Base-by-base conservation (phyloP, 1,140 invertebrate genomes). In the Nasonia longicornis region DNA sequence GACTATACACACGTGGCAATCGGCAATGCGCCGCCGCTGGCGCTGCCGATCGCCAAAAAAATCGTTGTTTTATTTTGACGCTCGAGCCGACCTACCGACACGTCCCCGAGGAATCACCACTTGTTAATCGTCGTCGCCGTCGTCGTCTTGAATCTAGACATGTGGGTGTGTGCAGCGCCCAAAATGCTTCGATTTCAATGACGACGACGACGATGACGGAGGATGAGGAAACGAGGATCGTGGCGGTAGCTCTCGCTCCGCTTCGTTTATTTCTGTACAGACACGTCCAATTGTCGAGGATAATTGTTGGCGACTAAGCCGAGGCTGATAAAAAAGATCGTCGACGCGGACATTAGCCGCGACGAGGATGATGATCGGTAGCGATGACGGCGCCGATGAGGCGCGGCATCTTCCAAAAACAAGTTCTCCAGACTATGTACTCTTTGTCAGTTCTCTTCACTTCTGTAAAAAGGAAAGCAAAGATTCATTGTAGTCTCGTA, bases 371-470 rank as follows among this genome's bases (percentile, higher is more conserved):
- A 58, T 16, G 45, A 48, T 48, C 45, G 45, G 45, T 26, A 14
- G 69, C 10, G 69, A 29, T 70, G 69, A 8, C 35, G 83, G 35
- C 35, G 35, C 29, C 3, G 35, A 48, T 48, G 45, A 14, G 45
- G 12, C 35, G 3, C 69, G 10, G 31, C 16, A n/a, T 11, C 26
- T 38, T 70, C 31, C 69, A 45, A 72, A 58, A 58, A 16, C 16
- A 58, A 58, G 12, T 58, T 58, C 20, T 58, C 52, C 52, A n/a
- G 20, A 72, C 70, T 38, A 72, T 58, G 16, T 20, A 42, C 14
- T 71, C 70, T 31, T 67, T 29, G 10, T 42, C 31, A 38, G 42
- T 76, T 11, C 79, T 84, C 85, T 77, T 87, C 84, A 85, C 84
- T 87, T 86, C 86, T 88, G 69, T 35, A 35, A 35, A 35, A 35